Conservation (phyloP, 2,888 invertebrate genomes). For the Tridacna crocea region DNA sequence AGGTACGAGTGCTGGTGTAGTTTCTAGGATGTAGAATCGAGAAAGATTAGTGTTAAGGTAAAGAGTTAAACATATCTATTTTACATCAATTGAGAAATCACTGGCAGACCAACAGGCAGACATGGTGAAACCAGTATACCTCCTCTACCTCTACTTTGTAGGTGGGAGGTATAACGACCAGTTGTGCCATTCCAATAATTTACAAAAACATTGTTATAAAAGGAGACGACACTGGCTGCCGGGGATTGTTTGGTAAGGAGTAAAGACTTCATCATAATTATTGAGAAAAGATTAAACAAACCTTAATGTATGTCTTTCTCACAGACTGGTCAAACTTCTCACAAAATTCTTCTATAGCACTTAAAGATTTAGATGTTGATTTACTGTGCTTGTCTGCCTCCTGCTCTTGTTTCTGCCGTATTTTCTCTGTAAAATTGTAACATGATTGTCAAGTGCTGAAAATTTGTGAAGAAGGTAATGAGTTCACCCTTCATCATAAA, state of each 20-base stretch:
- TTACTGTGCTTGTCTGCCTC: constrained; percentile 78
- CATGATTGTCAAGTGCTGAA: neutral
- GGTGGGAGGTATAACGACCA: no score
- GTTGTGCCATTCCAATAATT: no score
- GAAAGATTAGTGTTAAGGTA: no score
- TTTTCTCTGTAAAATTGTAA: constrained; percentile 76
- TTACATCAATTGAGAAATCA: no score
- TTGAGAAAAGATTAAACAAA: constrained; percentile 39
- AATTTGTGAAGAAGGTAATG: no score
- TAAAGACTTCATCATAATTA: neutral
- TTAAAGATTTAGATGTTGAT: constrained; percentile 79
- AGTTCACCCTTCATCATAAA: no score
- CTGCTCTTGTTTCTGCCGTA: constrained; percentile 77
- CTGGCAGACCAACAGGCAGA: no score
- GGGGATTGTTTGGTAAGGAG: neutral
- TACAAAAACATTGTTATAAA: neutral
- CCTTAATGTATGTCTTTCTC: constrained; percentile 77
- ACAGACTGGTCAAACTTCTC: constrained; percentile 82
- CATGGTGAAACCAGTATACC: no score
- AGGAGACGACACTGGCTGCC: neutral
- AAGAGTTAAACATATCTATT: no score
- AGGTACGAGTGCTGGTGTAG: no score
- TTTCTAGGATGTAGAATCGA: no score
- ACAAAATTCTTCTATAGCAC: constrained; percentile 83
- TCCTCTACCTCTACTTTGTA: no score